Evolutionary conservation across 2,113 vertebrate species (phyloP), one percentile per base, ranked within the genome.

Genomic region (Grallaria varia): DNA sequence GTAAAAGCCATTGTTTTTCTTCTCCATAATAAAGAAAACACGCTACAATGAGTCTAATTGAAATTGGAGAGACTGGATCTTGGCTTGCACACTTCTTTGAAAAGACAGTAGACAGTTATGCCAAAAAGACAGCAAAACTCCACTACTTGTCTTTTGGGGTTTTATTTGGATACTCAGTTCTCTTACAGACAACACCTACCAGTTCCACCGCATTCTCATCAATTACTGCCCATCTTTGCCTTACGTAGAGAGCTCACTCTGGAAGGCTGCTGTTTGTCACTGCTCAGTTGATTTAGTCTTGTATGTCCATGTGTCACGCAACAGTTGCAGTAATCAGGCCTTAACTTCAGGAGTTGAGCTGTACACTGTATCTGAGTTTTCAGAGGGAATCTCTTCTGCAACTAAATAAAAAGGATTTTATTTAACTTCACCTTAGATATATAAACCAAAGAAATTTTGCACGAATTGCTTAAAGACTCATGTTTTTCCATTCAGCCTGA

Each of bases 311-410:
- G 94, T 79, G 90, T 47, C 85, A 19, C 33, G 2, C 62, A 93
- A 96, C 90, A 73, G 89, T 92, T 94, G 85, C 24, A 58, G 81
- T 12, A 19, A 66, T 99, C 98, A 99, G 97, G 99, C 99, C 95
- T 99, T 99, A 64, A 99, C 98, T 97, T 99, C 99, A 77, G 99
- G 98, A 84, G 98, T 93, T 39, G 98, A 92, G 90, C 98, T 98
- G 98, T 99, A 99, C 77, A 99, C 97, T 52, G 98, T 95, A 96
- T 99, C 99, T 40, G 99, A 98, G 97, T 99, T 99, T 98, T 99
- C 99, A 28, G 99, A 98, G 53, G 98, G 97, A 94, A 99, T 97
- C 80, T 99, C 99, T 98, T 99, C 99, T 99, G 97, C 66, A 93
- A 93, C 90, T 77, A 85, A 89, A 97, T 50, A 72, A 78, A 74